Conservation (phyloP, 2,113 vertebrate genomes). For the Proteles cristata region DNA sequence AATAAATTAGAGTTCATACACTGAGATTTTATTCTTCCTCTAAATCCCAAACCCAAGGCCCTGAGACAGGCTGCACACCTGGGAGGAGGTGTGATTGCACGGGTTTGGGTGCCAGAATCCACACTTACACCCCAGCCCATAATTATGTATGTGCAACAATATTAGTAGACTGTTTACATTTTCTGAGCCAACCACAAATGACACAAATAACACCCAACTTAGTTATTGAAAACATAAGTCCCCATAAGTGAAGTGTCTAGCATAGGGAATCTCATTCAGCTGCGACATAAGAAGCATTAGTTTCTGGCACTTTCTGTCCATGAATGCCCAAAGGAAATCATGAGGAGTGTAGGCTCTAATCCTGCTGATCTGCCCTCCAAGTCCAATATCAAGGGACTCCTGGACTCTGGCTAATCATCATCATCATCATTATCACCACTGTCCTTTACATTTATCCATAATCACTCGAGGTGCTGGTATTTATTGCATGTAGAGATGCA, state of each 20-base stretch:
- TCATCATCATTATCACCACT: not conserved
- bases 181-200: not conserved
- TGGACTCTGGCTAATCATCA: not conserved
- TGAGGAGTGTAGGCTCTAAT: not conserved
- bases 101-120: not conserved
- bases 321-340: not conserved
- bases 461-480: not conserved
- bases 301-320: not conserved
- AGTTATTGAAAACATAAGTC: not conserved
- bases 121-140: not conserved
- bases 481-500: not conserved
- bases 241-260: not conserved
- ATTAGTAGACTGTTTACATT: not conserved
- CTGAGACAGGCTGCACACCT: too few relatives aligned
- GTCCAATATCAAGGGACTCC: not conserved
- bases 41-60: not conserved
- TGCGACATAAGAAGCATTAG: not conserved
- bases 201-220: not conserved
- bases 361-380: not conserved
- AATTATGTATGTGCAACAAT: not conserved
- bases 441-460: not conserved
- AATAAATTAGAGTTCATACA: not conserved
- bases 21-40: not conserved
- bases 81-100: fast-evolving
- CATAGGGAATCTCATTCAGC: not conserved